Evolutionary conservation across 2,113 vertebrate species (phyloP).

Genomic region (Scartelaos histophorus): DNA sequence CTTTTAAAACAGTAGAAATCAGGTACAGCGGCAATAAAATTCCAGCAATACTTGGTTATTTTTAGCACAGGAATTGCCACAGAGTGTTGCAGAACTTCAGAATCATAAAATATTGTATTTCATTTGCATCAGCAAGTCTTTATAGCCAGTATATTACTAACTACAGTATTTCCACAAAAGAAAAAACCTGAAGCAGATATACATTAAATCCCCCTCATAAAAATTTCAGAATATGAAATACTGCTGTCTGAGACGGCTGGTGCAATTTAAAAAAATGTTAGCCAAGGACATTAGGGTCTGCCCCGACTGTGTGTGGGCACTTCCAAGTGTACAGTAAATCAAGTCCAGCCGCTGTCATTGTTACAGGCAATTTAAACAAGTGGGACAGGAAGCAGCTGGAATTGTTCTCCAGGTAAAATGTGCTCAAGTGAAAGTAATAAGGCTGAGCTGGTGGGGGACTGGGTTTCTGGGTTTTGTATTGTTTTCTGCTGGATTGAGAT

Average conservation of each 20-base stretch:
- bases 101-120: not conserved
- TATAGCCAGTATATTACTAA: not conserved
- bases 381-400: constrained; percentile 8
- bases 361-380: constrained; percentile 1
- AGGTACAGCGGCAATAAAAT: too few species aligned
- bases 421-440: constrained; percentile 49
- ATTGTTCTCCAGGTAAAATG: constrained; percentile 34
- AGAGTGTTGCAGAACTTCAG: not conserved
- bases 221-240: constrained; percentile 7
- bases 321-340: constrained; percentile 4
- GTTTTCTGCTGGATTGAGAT: not conserved
- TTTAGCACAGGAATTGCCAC: not conserved
- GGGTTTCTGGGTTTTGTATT: not conserved
- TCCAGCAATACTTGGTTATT: not conserved
- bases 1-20: too few species aligned
- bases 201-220: constrained; percentile 5
- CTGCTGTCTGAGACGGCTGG: not conserved
- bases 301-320: constrained; percentile 17
- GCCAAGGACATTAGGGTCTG: not conserved
- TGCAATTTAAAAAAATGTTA: not conserved
- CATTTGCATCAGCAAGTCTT: not conserved
- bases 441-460: constrained; percentile 20
- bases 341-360: constrained; percentile 9
- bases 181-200: not conserved
- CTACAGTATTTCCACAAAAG: not conserved